Evolutionary conservation across 2,797 vertebrate genomes (phyloP), one percentile per base, ranked within the genome.

Genomic region (Ispidina picta): DNA sequence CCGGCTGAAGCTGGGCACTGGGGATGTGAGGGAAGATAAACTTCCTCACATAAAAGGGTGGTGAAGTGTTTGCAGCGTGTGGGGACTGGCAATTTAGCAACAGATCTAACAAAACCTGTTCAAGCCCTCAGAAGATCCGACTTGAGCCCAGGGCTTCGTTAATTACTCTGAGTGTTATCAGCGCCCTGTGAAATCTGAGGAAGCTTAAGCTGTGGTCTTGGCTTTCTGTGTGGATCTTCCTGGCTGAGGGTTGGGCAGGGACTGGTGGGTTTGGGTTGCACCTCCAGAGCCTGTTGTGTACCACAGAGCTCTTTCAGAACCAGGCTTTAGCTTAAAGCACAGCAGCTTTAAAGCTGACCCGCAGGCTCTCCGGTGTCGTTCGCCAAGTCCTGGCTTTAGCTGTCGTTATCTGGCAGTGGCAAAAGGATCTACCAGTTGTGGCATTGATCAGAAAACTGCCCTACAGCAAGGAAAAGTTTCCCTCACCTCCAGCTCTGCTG

Each of bases 121-220:
- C 3, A 3, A 31, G 80, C 5, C 10, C 0, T 55, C 1, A 0
- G 63, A 26, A 79, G 46, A 28, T 15, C 58, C 52, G 54, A 4
- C 54, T 58, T 64, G 15, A 83, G 54, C 46, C 0, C 0, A n/a
- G 68, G 56, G 74, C 72, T 95, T 73, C 2, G 2, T 41, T 64
- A 68, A 51, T 90, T 64, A 92, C 54, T 46, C 0, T 0, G 3
- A 15, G 51, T 3, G 0, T 72, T 69, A 46, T 72, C 60, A 2
- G 10, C 0, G 19, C 70, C 49, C 52, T 82, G 48, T 33, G 83
- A 58, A 71, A 69, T 14, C 11, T 12, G 23, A 49, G 54, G 0
- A 3, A 86, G 55, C 41, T 78, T 12, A 22, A 59, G 23, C 29
- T 1, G 1, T 6, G 2, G 19, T 21, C 69, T 8, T 20, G 35